These are phyloP conservation scores for Scaptomyza parva DNA, from an alignment of 2,888 invertebrate species.

Conservation along the genomic window DNA sequence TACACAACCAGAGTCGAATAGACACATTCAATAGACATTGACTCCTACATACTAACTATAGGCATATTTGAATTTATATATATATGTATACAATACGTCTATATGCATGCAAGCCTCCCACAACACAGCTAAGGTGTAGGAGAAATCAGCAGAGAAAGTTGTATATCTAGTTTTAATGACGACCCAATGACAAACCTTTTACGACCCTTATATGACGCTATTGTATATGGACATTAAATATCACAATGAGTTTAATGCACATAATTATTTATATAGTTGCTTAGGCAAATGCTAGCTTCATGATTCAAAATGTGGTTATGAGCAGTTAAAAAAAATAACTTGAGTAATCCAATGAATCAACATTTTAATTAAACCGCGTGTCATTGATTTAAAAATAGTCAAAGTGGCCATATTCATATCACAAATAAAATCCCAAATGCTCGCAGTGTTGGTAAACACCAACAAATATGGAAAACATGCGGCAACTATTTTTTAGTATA, in stretches of 20 bases:
- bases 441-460: background rate
- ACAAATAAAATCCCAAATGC: background rate
- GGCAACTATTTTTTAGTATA: background rate
- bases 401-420: background rate
- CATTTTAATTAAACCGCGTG: background rate
- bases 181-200: no score
- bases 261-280: no score
- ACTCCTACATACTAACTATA: background rate
- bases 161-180: background rate
- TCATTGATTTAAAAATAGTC: background rate
- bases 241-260: no score
- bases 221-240: no score
- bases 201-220: no score
- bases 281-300: no score
- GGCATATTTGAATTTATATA: no score
- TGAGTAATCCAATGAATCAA: background rate
- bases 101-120: background rate
- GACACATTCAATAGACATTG: slow-evolving; percentile 12
- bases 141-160: slow-evolving; percentile 14
- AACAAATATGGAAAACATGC: background rate
- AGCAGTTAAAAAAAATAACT: no score
- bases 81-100: background rate
- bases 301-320: no score
- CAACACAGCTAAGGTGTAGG: background rate
- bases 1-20: slow-evolving; percentile 42